Percentiles rank a stretch among this genome's conserved stretches.
These are phyloP conservation scores for Catagonus wagneri DNA, from an alignment of 2,113 vertebrate genomes.

Conservation along the genomic window DNA sequence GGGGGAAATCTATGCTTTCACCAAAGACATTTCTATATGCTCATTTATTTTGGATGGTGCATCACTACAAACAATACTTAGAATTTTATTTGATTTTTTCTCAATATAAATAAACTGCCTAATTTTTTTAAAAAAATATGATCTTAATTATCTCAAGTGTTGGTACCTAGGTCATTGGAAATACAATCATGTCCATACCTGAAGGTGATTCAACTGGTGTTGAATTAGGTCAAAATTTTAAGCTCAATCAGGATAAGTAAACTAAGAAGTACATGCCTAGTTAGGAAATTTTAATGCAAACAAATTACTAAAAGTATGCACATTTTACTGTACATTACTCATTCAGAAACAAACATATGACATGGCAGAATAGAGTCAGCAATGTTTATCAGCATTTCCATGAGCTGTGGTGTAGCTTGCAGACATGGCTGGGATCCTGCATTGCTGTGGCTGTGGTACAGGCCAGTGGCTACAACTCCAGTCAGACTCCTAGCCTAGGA, in stretches of 20 bases:
- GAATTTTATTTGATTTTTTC: background rate
- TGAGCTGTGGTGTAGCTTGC: too few relatives aligned
- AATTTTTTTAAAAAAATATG: background rate
- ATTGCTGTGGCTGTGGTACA: too few relatives aligned
- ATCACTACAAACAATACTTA: background rate
- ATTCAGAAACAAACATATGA: background rate
- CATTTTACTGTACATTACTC: background rate
- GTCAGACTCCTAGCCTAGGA: too few relatives aligned
- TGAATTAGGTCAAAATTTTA: background rate
- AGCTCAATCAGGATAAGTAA: background rate
- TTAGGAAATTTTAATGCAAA: background rate
- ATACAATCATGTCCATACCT: background rate
- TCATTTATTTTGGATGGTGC: background rate
- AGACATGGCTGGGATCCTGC: too few relatives aligned
- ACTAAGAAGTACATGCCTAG: background rate
- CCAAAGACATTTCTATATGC: background rate
- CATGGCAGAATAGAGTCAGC: background rate
- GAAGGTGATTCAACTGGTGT: background rate
- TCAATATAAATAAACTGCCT: background rate
- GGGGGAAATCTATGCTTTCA: background rate
- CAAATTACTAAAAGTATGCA: background rate
- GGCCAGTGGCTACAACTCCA: too few relatives aligned
- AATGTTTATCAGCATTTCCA: background rate
- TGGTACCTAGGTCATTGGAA: background rate
- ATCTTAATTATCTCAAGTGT: background rate